Base-by-base conservation (phyloP, 2,888 invertebrate species). In the Ferrisia virgata region DNA sequence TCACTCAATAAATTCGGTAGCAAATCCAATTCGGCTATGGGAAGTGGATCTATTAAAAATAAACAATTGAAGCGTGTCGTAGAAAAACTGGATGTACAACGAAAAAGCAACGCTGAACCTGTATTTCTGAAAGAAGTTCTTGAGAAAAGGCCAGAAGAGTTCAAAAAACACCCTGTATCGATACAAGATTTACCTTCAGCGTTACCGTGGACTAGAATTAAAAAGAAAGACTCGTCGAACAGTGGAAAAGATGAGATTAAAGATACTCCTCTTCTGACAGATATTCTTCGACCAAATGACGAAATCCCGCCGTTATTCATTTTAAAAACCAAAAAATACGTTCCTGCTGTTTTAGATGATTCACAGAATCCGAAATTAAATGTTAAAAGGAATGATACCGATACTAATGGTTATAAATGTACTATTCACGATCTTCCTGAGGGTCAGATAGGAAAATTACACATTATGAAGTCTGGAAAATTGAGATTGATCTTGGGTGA, bases 361-460 rank as follows among this genome's bases (percentile, higher is more conserved):
- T 72, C 83, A 4, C 39, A 72, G 36, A 72, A 72, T 31, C 36
- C 80, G 1, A 36, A 72, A 64, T 13, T 43, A n/a, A 28, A 28
- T 8, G 1, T 25, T 5, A 39, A 53, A 58, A 43, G n/a, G 28
- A 64, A 33, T 15, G 64, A 58, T 8, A 18, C 58, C 4, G 78
- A 79, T 18, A 36, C 79, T n/a, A 28, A 79, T 9, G 80, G 43
- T 31, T 28, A 69, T 58, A 84, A 84, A 36, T 84, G 84, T 31
- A 84, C 84, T 3, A 79, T 84, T 33, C 79, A 79, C 9, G 79
- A 84, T 69, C n/a, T 84, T 15, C 84, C 84, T 4, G 79, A 84
- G 18, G 84, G 84, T 33, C 79, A 84, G 25, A 79, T 84, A 22
- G 84, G 84, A 22, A 84, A 47, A 40, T 64, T 84, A 8, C 84